Base-by-base conservation (phyloP, 2,888 invertebrate genomes). In the Metacarcinus magister region DNA sequence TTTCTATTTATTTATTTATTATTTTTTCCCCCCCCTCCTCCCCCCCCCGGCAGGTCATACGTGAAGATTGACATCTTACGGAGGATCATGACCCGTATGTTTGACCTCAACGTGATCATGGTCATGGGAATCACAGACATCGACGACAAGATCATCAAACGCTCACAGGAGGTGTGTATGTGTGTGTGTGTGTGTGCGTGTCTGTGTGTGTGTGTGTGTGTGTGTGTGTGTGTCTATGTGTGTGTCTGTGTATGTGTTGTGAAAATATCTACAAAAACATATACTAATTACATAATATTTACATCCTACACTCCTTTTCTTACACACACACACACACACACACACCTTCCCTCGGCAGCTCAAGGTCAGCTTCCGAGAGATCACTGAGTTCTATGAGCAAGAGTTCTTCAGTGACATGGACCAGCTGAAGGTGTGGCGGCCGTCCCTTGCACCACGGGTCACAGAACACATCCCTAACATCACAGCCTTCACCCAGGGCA, bases 111-210 rank as follows among this genome's bases (percentile, higher is more conserved):
- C 97, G 98, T 99, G 3, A 98, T 99, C 28, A 98, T 98, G 13
- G 98, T 98, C 0, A 99, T 99, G 99, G 99, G 99, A 96, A 98
- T 99, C 95, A 99, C 99, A 0, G 99, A 99, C 97, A 98, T 99
- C 95, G 99, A 99, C 98, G 99, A 99, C 97, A 99, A 99, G 98
- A 99, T 99, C 96, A 99, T 99, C 95, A 98, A 98, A 96, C 98
- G 98, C 97, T 98, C 98, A 0, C 98, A 98, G 8, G 98, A 98
- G 96, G 97, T 97, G 95, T 95, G 94, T 82, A n/a, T 44, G 43
- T 90, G 23, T 43, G 90, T 89, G 60, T 67, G 60, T 67, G 60
- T 67, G 60, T 67, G 60, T 67, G 60, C 8, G 13, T 13, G 60
- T 7, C 46, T 7, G 46, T 46, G 46, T 46, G 4, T 60, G 7